Evolutionary conservation across 2,113 vertebrate species (phyloP).

Genomic region (Malaclemys terrapin): DNA sequence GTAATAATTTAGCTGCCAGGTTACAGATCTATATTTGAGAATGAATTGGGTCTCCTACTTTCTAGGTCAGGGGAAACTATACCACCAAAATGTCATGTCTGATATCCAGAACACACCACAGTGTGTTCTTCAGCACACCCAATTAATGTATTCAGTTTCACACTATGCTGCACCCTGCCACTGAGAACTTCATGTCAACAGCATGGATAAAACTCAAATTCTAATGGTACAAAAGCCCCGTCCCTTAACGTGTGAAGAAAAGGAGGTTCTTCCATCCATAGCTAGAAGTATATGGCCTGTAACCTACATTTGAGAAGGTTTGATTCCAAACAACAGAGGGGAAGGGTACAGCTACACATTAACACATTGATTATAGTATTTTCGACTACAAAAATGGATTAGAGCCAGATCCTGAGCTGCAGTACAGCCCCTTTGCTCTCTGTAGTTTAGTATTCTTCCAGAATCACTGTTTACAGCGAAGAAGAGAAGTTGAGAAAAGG

Average conservation of each 20-base stretch:
- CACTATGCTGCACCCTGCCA: background rate
- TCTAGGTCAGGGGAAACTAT: background rate
- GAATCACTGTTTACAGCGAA: background rate
- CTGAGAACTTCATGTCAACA: background rate
- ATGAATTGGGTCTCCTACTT: background rate
- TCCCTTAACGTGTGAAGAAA: background rate
- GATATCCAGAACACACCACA: background rate
- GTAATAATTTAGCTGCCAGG: background rate
- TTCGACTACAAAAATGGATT: background rate
- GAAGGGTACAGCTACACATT: background rate
- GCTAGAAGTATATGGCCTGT: fast-evolving
- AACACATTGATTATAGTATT: fast-evolving
- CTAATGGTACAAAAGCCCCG: background rate
- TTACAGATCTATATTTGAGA: background rate
- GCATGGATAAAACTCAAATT: background rate
- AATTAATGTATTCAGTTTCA: background rate
- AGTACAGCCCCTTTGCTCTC: fast-evolving
- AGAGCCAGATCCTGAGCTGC: background rate
- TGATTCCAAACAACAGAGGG: background rate
- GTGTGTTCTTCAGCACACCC: background rate
- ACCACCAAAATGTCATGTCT: background rate
- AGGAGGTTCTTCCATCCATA: background rate
- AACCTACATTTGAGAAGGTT: background rate
- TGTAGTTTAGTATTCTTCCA: background rate
- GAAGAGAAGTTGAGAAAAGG: background rate